phyloP scores from a whole-genome alignment of 2,797 vertebrate genomes.

The Poeciliopsis infans region DNA sequence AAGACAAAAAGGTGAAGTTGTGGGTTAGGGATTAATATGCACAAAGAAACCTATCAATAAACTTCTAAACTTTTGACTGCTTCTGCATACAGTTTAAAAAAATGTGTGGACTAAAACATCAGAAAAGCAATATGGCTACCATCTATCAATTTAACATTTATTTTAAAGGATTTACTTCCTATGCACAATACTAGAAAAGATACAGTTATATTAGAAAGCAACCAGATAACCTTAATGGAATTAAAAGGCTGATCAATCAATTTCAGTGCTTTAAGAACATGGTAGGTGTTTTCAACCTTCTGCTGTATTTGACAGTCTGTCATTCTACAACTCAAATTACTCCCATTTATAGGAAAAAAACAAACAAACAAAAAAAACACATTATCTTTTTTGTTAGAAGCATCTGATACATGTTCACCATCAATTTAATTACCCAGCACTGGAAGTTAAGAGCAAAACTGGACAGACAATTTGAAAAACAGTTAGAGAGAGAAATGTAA shows the following conservation, averaged over 20 bases:
- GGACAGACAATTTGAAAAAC: constrained; percentile 14
- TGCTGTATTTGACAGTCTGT: not conserved
- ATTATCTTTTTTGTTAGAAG: constrained; percentile 2
- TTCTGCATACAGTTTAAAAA: not conserved
- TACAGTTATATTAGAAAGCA: not conserved
- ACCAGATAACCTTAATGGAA: not conserved
- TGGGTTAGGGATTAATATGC: constrained; percentile 51
- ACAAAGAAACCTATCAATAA: constrained; percentile 10
- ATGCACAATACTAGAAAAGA: not conserved
- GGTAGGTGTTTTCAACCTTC: not conserved
- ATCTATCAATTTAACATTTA: not conserved
- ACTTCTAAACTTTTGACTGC: not conserved
- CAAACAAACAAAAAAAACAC: constrained; percentile 4
- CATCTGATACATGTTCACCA: constrained; percentile 10
- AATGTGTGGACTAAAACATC: not conserved
- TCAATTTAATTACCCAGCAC: constrained; percentile 18
- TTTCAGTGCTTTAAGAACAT: not conserved
- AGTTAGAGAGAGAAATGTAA: not conserved
- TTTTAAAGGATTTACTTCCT: not conserved
- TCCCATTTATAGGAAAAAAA: constrained; percentile 15
- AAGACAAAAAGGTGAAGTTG: constrained; percentile 29
- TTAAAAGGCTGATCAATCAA: not conserved
- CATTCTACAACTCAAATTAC: constrained; percentile 13
- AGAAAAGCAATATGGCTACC: not conserved
- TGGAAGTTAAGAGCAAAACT: constrained; percentile 24